phyloP scores from a whole-genome alignment of 1,140 invertebrate genomes.

The Drosophila setifemur region DNA sequence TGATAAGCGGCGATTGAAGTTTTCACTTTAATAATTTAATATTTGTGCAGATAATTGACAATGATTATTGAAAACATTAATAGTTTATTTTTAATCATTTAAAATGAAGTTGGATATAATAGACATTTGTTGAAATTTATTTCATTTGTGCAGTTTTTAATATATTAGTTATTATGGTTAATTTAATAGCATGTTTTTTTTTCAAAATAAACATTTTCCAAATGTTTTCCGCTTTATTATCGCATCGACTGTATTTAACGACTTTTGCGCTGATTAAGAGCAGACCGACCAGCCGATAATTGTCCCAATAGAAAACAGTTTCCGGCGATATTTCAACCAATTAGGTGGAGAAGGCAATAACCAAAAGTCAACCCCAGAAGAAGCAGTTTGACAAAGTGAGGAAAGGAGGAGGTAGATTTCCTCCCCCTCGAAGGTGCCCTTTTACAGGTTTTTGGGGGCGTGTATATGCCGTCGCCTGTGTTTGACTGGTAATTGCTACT shows the following conservation, averaged over 20 bases:
- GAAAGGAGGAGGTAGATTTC: conserved; percentile 13
- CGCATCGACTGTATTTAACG: conserved; percentile 16
- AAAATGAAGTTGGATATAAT: too few relatives aligned
- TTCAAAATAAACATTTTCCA: too few relatives aligned
- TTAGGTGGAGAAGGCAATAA: conserved; percentile 8
- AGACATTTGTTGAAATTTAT: too few relatives aligned
- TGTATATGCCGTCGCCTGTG: conserved; percentile 43
- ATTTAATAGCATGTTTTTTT: neutral
- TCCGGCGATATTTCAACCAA: conserved; percentile 47
- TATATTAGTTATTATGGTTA: neutral
- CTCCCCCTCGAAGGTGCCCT: neutral
- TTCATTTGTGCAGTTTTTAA: too few relatives aligned
- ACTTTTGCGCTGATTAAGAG: conserved; percentile 10
- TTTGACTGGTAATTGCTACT: conserved; percentile 72
- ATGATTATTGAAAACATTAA: too few relatives aligned
- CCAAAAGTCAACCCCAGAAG: conserved; percentile 31
- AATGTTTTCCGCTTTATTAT: neutral
- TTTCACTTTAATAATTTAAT: too few relatives aligned
- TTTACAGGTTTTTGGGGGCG: conserved; percentile 13
- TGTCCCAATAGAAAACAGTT: conserved; percentile 24
- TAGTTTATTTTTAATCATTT: too few relatives aligned
- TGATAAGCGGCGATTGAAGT: too few relatives aligned
- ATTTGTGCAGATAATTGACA: too few relatives aligned
- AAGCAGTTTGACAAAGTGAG: conserved; percentile 33
- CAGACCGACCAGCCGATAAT: conserved; percentile 25